A percentile compares a stretch with the other conserved stretches of the same genome.
Evolutionary conservation across 1,140 invertebrate species (phyloP).

Genomic region (Rhopalosiphum maidis): DNA sequence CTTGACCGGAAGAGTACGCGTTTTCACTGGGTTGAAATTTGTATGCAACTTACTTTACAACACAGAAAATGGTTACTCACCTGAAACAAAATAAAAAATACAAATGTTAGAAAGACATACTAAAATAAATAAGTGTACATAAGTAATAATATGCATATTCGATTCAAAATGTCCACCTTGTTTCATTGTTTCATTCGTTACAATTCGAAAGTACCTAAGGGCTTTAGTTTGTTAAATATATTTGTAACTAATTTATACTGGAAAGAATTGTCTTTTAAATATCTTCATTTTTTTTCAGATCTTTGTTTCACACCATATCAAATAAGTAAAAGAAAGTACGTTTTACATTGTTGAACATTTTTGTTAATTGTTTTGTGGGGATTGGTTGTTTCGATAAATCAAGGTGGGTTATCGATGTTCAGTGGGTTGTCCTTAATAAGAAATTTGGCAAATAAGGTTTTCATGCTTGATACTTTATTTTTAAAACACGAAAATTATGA

Average conservation of each 20-base stretch:
- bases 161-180: not conserved
- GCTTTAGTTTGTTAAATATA: not conserved
- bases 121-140: not conserved
- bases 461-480: no score
- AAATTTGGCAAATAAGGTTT: no score
- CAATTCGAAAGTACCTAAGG: not conserved
- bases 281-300: no score
- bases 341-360: no score
- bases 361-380: no score
- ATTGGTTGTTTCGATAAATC: no score
- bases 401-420: no score
- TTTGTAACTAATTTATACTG: not conserved
- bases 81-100: conserved; percentile 39
- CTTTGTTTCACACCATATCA: no score
- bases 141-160: not conserved
- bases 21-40: not conserved
- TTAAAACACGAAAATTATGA: no score
- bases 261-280: no score
- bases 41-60: conserved; percentile 26
- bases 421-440: no score
- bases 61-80: not conserved
- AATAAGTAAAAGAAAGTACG: no score
- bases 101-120: not conserved
- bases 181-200: not conserved
- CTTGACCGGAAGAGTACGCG: conserved; percentile 32